phyloP scores from a whole-genome alignment of 2,888 invertebrate species.

The Augiades crinisus region DNA sequence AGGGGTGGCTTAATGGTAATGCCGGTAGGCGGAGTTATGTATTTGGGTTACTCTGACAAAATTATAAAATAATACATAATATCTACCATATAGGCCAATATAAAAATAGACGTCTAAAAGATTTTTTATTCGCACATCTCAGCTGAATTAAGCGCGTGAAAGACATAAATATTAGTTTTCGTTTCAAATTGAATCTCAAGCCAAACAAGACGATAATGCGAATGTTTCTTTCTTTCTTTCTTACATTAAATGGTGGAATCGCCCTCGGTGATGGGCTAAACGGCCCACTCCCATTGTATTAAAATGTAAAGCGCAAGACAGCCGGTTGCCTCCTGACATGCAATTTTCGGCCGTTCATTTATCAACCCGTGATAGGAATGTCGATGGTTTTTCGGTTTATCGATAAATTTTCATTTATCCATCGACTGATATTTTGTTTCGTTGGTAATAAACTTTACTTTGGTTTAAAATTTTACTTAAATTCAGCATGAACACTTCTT shows the following conservation, averaged over 20 bases:
- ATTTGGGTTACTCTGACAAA: no score
- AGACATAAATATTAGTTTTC: neutral
- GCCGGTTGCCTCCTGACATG: constrained; percentile 73
- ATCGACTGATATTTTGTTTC: no score
- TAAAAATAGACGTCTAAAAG: no score
- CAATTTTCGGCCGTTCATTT: constrained; percentile 76
- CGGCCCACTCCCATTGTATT: constrained; percentile 55
- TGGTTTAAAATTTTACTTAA: no score
- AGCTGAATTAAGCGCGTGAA: no score
- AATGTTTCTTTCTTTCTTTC: neutral
- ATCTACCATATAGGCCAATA: no score
- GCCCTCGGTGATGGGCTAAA: constrained; percentile 60
- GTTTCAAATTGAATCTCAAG: neutral
- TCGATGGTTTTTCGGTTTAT: constrained; percentile 39
- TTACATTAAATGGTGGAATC: constrained; percentile 29
- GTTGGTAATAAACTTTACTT: no score
- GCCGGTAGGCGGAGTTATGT: no score
- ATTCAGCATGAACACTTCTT: no score
- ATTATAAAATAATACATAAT: no score
- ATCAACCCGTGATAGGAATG: constrained; percentile 53
- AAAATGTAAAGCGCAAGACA: constrained; percentile 69
- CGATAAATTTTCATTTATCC: constrained; percentile 34
- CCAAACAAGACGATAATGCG: neutral
- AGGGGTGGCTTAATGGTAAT: no score
- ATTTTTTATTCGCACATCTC: no score